Conservation (phyloP, 2,797 vertebrate species). For the Meriones psammophilus region DNA sequence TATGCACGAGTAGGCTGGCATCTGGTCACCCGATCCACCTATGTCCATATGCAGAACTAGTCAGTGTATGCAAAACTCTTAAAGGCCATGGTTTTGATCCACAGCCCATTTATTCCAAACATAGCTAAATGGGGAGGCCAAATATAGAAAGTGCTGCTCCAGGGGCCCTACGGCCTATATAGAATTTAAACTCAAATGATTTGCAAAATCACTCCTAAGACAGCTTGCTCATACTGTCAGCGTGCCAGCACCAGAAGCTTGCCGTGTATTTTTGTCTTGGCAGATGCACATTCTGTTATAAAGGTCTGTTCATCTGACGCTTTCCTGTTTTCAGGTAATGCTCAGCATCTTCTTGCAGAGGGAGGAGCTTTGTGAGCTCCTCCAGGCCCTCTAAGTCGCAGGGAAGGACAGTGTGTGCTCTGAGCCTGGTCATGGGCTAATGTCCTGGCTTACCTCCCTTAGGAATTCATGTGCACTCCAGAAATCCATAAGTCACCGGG, state of each 20-base stretch:
- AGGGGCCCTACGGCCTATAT: constrained; percentile 81
- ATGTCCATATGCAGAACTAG: constrained; percentile 58
- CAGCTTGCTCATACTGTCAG: constrained; percentile 90
- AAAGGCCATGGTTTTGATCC: constrained; percentile 79
- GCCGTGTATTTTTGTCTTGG: constrained; percentile 91
- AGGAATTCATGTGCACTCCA: neutral
- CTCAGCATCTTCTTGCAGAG: constrained; percentile 63
- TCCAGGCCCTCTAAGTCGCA: accelerated
- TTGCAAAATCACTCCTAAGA: constrained; percentile 87
- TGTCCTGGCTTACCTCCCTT: neutral
- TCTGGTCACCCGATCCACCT: constrained; percentile 16
- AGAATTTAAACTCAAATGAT: constrained; percentile 83
- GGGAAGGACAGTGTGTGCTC: neutral
- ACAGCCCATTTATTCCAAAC: constrained; percentile 80
- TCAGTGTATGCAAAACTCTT: constrained; percentile 75
- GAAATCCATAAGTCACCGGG: neutral
- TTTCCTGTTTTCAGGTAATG: constrained; percentile 89
- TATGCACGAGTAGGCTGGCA: neutral
- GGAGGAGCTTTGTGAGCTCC: neutral
- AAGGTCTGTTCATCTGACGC: constrained; percentile 90
- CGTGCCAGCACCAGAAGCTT: constrained; percentile 89
- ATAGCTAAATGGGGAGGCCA: constrained; percentile 78
- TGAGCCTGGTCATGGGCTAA: neutral
- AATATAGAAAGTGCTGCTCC: constrained; percentile 80
- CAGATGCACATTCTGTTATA: constrained; percentile 91